phyloP scores from a whole-genome alignment of 1,140 invertebrate species.

The Pogonognathellus flavescens region DNA sequence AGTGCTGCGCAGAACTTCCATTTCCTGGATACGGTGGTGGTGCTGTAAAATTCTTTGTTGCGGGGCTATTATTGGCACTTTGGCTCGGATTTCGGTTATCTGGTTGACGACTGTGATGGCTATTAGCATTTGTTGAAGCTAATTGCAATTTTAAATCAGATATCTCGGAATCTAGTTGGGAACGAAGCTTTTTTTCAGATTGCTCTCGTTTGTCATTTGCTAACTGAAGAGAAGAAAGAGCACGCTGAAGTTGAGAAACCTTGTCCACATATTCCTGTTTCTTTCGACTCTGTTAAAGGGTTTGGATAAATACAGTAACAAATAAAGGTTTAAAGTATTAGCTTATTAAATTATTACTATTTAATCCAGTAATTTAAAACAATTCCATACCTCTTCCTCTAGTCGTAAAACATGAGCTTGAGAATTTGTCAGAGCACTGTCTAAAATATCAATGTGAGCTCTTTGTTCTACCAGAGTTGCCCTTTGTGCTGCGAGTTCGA shows the following conservation, averaged over 20 bases:
- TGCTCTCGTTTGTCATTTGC: slow-evolving; percentile 87
- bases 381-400: slow-evolving; percentile 88
- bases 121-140: slow-evolving; percentile 68
- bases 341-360: background rate
- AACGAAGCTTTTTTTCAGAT: slow-evolving; percentile 83
- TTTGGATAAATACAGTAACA: slow-evolving; percentile 25
- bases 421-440: slow-evolving; percentile 90
- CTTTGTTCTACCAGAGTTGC: slow-evolving; percentile 91
- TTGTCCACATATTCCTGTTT: slow-evolving; percentile 88
- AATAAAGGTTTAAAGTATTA: background rate
- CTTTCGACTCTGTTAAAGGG: slow-evolving; percentile 78
- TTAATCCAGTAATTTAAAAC: too few relatives aligned
- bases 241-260: slow-evolving; percentile 85
- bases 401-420: slow-evolving; percentile 89
- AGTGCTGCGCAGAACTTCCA: background rate
- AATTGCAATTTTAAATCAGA: slow-evolving; percentile 71
- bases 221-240: slow-evolving; percentile 85
- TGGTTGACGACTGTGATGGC: background rate
- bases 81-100: background rate
- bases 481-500: slow-evolving; percentile 88
- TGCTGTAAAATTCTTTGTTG: background rate
- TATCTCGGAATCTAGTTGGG: slow-evolving; percentile 85
- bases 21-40: slow-evolving; percentile 64
- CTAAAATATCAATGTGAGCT: slow-evolving; percentile 92
- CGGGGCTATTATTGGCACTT: background rate